phyloP scores from a whole-genome alignment of 2,113 vertebrate species.

The Sus scrofa region T2T-Sscrofa CM000812.6:156421001-156421500 shows the following conservation, averaged over 20 bases:
- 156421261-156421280: not conserved
- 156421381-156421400: not conserved
- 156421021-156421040: too few relatives aligned
- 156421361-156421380: not conserved
- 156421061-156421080: too few relatives aligned
- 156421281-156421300: not conserved
- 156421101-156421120: too few relatives aligned
- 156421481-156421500: not conserved
- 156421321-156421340: not conserved
- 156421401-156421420: not conserved
- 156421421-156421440: not conserved
- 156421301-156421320: conserved; percentile 13
- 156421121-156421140: too few relatives aligned
- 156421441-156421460: not conserved
- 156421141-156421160: too few relatives aligned
- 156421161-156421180: too few relatives aligned
- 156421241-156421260: conserved; percentile 35
- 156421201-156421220: not conserved
- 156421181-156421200: too few relatives aligned
- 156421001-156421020: too few relatives aligned
- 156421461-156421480: not conserved
- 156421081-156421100: too few relatives aligned
- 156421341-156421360: not conserved
- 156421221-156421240: not conserved
- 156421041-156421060: too few relatives aligned